Base-by-base conservation (phyloP, 2,888 invertebrate species). In the Cheilosia impressa region DNA sequence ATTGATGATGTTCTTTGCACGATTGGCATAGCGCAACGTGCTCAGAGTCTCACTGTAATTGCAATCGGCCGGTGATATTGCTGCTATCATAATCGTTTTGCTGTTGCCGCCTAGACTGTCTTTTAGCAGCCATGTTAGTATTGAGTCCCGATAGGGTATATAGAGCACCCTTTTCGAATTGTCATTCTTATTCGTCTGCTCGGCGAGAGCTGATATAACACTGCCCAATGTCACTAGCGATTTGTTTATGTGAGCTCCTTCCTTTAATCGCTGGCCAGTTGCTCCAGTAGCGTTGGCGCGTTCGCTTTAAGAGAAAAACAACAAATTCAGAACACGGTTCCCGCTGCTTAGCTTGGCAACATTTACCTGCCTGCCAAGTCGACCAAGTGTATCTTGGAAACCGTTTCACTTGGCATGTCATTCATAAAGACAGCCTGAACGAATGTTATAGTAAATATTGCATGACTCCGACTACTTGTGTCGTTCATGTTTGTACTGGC, bases 401-500 rank as follows among this genome's bases (percentile, higher is more conserved):
- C 96, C 7, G 97, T 97, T 93, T 97, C 97, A 91, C 96, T 96
- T 65, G 97, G 97, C 94, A 97, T 96, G 90, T 96, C 96, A 93
- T 96, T 96, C 92, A 96, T 96, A 90, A 96, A 96, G 89, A 96
- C 96, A 63, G 97, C 97, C 93, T 97, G 97, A 84, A 97, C 96
- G 93, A 97, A 97, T 41, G 96, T 97, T 92, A 97, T 96, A 65
- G 97, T 97, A 92, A 97, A 97, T 90, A 97, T 97, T 87, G 97
- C 97, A 93, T 97, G 97, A 93, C 97, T 97, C 89, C 97, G 94
- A 90, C 97, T 97, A 92, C 97, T 97, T 88, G 96, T 96, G 93
- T 97, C 97, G 93, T 97, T 97, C 97, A 97, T 97, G 91, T 97
- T 96, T 77, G 97, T 97, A 89, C 96, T 95, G 55, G 97, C 97